Evolutionary conservation across 2,113 vertebrate species (phyloP), one percentile per base, ranked within the genome.

Genomic region (Colistium nudipinnis): DNA sequence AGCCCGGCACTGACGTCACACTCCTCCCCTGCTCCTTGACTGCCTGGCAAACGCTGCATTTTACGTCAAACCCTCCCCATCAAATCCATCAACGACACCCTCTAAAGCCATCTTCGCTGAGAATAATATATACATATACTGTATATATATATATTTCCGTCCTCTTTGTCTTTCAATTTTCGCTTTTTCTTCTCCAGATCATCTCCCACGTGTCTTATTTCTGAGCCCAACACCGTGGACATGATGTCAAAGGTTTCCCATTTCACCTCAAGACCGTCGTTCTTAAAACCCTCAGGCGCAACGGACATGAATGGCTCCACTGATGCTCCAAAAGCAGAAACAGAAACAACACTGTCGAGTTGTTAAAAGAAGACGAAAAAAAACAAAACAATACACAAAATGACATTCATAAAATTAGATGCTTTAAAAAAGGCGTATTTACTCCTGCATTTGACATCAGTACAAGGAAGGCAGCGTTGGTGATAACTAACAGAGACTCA

Each of bases 21-120:
- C 44, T 19, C 67, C 16, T 20, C 13, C 6, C 6, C 28, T 51
- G 43, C 54, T 61, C 45, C 41, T 55, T 76, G 45, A 60, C 27
- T 65, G 33, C 57, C 19, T 12, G 20, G 45, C 2, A 28, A 57
- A 14, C 45, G 60, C 53, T 56, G 7, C 13, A 59, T 57, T 30
- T 48, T 44, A 14, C 16, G 11, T 41, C 38, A 17, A 57, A 19
- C 9, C 7, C n/a, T 38, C 9, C 41, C 39, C 22, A 57, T 31
- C 17, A 41, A 0, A 43, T 44, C 47, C 19, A 5, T 12, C 9
- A 1, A 17, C 1, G 30, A 28, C 24, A 47, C 5, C 54, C 13
- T 62, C 25, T 30, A 30, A 45, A 48, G 2, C 14, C 11, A 2
- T 39, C 3, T 14, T 41, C 6, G 17, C 16, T 41, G 16, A 41